Evolutionary conservation across 2,888 invertebrate species (phyloP), one percentile per base, ranked within the genome.

Genomic region (Empis stercorea): DNA sequence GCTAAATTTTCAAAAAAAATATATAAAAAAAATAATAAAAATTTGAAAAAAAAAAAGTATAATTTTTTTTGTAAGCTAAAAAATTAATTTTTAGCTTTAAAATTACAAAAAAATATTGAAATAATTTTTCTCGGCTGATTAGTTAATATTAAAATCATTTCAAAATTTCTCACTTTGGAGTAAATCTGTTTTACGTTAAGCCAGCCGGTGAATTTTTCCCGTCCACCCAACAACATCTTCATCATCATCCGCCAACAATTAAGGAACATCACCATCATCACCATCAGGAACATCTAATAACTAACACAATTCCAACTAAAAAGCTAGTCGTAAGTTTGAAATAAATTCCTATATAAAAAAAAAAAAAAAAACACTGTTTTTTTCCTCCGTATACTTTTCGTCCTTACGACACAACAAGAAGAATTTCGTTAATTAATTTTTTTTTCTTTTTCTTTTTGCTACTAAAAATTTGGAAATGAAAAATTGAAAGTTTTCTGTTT

Each of bases 91-190:
- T 14, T 34, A 13, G 14, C 13, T 10, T 10, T 7, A 46, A 40
- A 45, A 30, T 37, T 36, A 15, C n/a, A 46, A 47, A 47, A 23
- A 45, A 40, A 47, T 44, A 48, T 46, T 44, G 43, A 52, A 48
- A 43, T 13, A 5, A 30, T 43, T 39, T 30, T 48, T 47, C 43
- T 50, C 44, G 34, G 46, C 44, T 37, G 41, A 45, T 38, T 45
- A 11, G 36, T 15, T 15, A 36, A 36, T 13, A 39, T 14, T 20
- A 23, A 39, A 48, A 46, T 15, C 32, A 27, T 39, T 51, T 51
- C 67, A 68, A 68, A 66, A 68, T 68, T 68, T 68, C 65, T 62
- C 68, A 68, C 66, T 68, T 68, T 66, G 68, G 68, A 67, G 66
- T 68, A 64, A 68, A 68, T 64, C 64, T 68, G 64, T 67, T 68